Conservation (phyloP, 1,140 invertebrate species). For the Drosophila burlai region DNA sequence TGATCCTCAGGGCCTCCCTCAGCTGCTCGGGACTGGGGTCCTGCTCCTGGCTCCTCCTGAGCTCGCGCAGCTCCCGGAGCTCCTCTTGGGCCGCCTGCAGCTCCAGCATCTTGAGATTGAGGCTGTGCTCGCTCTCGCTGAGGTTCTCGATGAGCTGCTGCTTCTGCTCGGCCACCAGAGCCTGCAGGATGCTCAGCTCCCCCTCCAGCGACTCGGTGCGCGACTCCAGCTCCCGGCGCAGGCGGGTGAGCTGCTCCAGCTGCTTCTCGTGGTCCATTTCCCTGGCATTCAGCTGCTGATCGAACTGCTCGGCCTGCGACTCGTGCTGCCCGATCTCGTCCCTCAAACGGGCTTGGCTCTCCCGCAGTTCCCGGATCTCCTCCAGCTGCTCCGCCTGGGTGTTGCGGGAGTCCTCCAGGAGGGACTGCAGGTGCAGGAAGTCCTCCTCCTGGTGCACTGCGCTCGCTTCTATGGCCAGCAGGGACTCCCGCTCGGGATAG, state of each 20-base stretch:
- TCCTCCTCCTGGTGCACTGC: constrained; percentile 12
- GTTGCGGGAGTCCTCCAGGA: constrained; percentile 9
- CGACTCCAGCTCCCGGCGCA: constrained; percentile 62
- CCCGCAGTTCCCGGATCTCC: constrained; percentile 37
- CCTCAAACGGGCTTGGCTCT: constrained; percentile 24
- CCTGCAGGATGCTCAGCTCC: constrained; percentile 73
- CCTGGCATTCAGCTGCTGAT: constrained; percentile 61
- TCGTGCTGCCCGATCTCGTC: constrained; percentile 50
- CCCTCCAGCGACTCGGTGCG: constrained; percentile 66
- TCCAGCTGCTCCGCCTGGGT: constrained; percentile 2
- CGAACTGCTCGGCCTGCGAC: constrained; percentile 66
- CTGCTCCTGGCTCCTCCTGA: constrained; percentile 41
- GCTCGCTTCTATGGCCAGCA: constrained; percentile 17
- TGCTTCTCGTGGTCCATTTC: constrained; percentile 77
- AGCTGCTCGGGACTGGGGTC: constrained; percentile 24
- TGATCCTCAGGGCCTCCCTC: constrained; percentile 45
- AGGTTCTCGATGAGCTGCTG: constrained; percentile 79
- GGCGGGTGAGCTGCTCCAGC: constrained; percentile 68
- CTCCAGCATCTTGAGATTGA: constrained; percentile 86
- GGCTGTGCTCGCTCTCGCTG: constrained; percentile 69
- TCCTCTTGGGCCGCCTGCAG: constrained; percentile 85
- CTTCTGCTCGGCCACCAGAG: constrained; percentile 77
- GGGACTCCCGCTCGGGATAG: constrained; percentile 18
- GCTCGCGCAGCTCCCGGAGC: constrained; percentile 76
- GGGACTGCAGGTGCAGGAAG: constrained; percentile 10